These are phyloP conservation scores for Gracilinanus agilis DNA, from an alignment of 2,113 vertebrate genomes.

Conservation along the genomic window DNA sequence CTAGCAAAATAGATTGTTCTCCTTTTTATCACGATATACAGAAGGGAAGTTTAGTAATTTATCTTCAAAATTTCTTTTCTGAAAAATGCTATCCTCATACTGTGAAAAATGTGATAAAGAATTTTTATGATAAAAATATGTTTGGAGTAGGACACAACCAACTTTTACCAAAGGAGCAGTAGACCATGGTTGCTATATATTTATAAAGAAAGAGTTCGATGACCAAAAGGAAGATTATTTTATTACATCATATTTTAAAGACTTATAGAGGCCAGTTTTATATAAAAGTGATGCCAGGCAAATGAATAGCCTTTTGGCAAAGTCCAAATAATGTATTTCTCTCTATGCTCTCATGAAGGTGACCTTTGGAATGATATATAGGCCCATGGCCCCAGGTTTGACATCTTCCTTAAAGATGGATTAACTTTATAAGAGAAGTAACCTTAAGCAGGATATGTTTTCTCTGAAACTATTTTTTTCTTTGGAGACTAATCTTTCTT, in stretches of 20 bases:
- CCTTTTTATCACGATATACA: not conserved
- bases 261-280: not conserved
- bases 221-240: not conserved
- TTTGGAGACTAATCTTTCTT: not conserved
- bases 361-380: not conserved
- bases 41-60: constrained; percentile 31
- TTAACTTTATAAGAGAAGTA: not conserved
- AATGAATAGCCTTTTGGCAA: not conserved
- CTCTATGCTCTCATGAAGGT: not conserved
- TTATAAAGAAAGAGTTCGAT: not conserved
- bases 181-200: not conserved
- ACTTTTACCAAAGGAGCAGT: not conserved
- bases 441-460: not conserved
- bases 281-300: not conserved
- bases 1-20: constrained; percentile 45
- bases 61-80: constrained; percentile 17
- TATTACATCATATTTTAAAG: not conserved
- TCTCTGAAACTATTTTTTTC: not conserved
- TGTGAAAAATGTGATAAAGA: constrained; percentile 5
- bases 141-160: not conserved
- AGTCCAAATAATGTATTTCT: not conserved
- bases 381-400: not conserved
- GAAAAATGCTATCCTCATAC: not conserved
- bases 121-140: not conserved
- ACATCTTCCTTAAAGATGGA: not conserved